These are phyloP conservation scores for Siniperca undulata DNA, from an alignment of 2,797 vertebrate species.

Conservation along the genomic window DNA sequence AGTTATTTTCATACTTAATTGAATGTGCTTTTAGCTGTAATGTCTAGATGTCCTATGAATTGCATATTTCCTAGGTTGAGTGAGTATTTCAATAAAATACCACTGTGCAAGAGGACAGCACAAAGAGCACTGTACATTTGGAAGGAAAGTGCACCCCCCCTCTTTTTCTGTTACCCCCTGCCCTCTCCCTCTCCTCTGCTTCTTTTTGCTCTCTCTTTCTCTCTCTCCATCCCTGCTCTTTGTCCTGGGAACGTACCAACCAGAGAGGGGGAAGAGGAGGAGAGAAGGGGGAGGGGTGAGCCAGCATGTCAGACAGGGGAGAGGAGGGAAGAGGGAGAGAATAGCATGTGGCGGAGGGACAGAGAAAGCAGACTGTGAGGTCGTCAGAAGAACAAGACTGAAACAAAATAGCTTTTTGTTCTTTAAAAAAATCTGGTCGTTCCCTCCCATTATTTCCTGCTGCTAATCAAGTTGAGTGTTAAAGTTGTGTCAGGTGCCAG, in stretches of 20 bases:
- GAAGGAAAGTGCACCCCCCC: conserved; percentile 62
- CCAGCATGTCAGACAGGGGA: conserved; percentile 77
- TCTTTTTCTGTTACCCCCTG: conserved; percentile 45
- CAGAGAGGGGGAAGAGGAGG: conserved; percentile 69
- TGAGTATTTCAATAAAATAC: not conserved
- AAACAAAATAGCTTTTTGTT: conserved; percentile 44
- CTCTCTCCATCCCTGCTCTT: conserved; percentile 79
- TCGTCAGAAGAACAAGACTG: conserved; percentile 58
- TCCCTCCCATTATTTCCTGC: conserved; percentile 33
- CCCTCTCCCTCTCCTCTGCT: conserved; percentile 56
- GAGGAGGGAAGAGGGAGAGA: conserved; percentile 70
- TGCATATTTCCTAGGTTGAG: conserved; percentile 20
- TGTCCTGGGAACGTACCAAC: conserved; percentile 88
- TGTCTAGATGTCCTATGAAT: conserved; percentile 10
- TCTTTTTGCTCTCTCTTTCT: conserved; percentile 49
- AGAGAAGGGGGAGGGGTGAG: conserved; percentile 76
- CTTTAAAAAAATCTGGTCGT: not conserved
- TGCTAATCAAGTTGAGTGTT: conserved; percentile 65
- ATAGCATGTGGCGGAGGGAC: conserved; percentile 78
- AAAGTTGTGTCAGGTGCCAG: conserved; percentile 43
- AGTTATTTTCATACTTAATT: conserved; percentile 10
- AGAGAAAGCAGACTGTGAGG: conserved; percentile 67
- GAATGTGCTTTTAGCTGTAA: conserved; percentile 11
- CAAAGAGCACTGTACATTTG: conserved; percentile 62
- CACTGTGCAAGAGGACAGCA: conserved; percentile 19